phyloP scores from a whole-genome alignment of 2,888 invertebrate species.

The Tinea trinotella region DNA sequence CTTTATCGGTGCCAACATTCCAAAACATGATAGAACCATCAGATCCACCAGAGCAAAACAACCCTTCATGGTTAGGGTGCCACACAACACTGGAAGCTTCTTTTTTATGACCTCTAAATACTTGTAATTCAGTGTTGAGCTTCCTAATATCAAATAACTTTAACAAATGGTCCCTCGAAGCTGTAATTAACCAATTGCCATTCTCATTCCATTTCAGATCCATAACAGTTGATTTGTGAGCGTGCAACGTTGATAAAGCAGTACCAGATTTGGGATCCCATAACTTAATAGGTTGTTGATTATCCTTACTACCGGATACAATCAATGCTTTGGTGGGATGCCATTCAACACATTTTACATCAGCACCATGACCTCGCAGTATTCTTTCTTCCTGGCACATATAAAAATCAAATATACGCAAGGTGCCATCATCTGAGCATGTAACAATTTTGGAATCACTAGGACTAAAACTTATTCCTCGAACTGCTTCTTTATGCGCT shows the following conservation, averaged over 20 bases:
- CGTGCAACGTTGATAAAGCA: conserved; percentile 96
- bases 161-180: conserved; percentile 95
- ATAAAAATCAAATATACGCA: conserved; percentile 99
- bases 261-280: conserved; percentile 99
- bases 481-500: conserved; percentile 99
- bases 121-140: conserved; percentile 94
- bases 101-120: conserved; percentile 99
- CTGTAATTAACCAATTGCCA: conserved; percentile 99
- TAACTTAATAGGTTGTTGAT: conserved; percentile 98
- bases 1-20: conserved; percentile 98
- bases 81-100: conserved; percentile 97
- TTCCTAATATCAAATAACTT: conserved; percentile 98
- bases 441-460: conserved; percentile 99
- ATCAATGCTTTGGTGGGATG: conserved; percentile 98
- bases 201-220: conserved; percentile 99
- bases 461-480: conserved; percentile 99
- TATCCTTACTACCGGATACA: conserved; percentile 99
- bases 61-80: conserved; percentile 98
- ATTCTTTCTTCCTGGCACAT: conserved; percentile 97
- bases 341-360: conserved; percentile 99
- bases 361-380: conserved; percentile 95
- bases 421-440: conserved; percentile 99
- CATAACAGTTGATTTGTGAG: conserved; percentile 99
- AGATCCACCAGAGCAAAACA: conserved; percentile 98
- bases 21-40: conserved; percentile 99